Base-by-base conservation (phyloP, 2,888 invertebrate genomes). In the Gerris lacustris region DNA sequence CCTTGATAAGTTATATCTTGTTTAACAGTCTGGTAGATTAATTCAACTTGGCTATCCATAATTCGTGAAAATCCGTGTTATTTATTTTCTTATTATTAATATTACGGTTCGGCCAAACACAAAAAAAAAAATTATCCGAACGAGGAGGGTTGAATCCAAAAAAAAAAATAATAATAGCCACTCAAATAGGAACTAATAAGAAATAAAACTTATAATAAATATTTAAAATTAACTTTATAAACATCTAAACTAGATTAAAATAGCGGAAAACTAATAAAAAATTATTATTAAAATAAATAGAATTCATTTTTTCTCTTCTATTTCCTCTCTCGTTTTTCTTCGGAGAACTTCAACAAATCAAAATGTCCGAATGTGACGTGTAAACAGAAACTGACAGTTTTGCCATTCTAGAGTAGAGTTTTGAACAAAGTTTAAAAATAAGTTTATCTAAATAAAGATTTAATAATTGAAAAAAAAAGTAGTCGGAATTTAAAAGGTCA, bases 1-100 rank as follows among this genome's bases (percentile, higher is more conserved):
- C 55, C 55, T 55, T 55, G 55, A 55, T 55, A 55, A 55, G 55
- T 55, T 11, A 55, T 55, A 55, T 55, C 55, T 15, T 55, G 55
- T 15, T 55, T 55, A 15, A 55, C 55, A 55, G 55, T 55, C 55
- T 55, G 55, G 15, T 55, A 55, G 9, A 55, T 55, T 15, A 55
- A 55, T 15, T 55, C 55, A 55, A 55, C 55, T 55, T 55, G 55
- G 15, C 55, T 55, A 55, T 55, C 55, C 55, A 55, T 55, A 31
- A 31, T 31, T 31, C 31, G 31, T 31, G 31, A 31, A 31, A 31
- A 31, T 31, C 31, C 31, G 31, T 31, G 31, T 31, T 31, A 31
- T 31, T 31, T 31, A 31, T 31, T 31, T 31, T 31, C 31, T 31
- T 31, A 31, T 31, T 31, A 31, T 31, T 31, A 31, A 31, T 31